phyloP scores from a whole-genome alignment of 2,888 invertebrate genomes.

The Parnassius apollo region DNA sequence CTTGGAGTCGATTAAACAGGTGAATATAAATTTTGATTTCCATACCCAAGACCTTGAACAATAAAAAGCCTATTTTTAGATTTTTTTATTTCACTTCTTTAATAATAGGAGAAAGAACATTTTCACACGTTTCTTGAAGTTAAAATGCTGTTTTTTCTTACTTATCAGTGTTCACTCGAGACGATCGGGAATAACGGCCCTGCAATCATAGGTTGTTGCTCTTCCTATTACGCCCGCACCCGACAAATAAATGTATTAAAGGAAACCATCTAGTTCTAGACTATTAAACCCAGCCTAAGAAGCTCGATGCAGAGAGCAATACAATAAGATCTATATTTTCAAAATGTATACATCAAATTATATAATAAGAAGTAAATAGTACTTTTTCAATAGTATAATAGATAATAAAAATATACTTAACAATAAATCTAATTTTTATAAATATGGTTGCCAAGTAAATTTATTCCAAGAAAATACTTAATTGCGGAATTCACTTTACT shows the following conservation, averaged over 20 bases:
- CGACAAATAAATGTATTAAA: conserved; percentile 61
- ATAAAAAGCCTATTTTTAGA: too few species aligned
- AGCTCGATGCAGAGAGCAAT: conserved; percentile 18
- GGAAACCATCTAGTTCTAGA: conserved; percentile 43
- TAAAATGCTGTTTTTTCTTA: conserved; percentile 35
- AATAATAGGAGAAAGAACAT: too few species aligned
- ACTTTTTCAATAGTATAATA: too few species aligned
- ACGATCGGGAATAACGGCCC: conserved; percentile 76
- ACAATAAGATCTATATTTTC: conserved; percentile 6
- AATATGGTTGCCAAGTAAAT: conserved; percentile 16
- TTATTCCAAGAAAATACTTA: background rate
- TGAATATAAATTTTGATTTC: conserved; percentile 51
- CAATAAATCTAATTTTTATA: background rate
- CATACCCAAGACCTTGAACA: background rate
- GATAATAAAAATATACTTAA: too few species aligned
- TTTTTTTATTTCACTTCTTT: too few species aligned
- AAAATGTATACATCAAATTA: background rate
- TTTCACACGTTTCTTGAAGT: too few species aligned
- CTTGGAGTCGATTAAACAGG: conserved; percentile 70
- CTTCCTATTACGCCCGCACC: conserved; percentile 63
- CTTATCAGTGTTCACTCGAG: conserved; percentile 64
- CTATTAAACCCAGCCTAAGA: conserved; percentile 21
- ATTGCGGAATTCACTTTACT: conserved; percentile 10
- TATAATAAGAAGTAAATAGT: too few species aligned
- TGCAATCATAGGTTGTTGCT: conserved; percentile 81